These are phyloP conservation scores for Malurus alboscapulatus DNA, from an alignment of 2,113 vertebrate species.

Conservation along the genomic window DNA sequence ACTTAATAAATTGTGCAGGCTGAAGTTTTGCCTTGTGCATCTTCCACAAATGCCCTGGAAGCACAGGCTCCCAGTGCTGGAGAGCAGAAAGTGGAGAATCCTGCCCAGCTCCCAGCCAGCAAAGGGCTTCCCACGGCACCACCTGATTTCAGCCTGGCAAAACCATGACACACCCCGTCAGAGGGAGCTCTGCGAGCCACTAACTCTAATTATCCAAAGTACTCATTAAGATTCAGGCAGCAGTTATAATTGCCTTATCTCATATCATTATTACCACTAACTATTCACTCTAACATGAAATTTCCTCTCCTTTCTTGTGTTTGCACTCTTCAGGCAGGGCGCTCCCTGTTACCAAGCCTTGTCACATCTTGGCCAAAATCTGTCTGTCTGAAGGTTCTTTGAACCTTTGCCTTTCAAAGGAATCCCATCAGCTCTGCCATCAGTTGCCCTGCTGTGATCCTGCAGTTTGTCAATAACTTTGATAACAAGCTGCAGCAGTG, in stretches of 20 bases:
- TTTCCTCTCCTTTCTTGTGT: not conserved
- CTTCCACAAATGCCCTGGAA: rapidly evolving
- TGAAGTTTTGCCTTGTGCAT: not conserved
- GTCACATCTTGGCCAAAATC: not conserved
- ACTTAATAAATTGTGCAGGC: not conserved
- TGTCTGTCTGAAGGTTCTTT: not conserved
- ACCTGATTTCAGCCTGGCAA: not conserved
- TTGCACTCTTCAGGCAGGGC: not conserved
- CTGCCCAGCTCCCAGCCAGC: not conserved
- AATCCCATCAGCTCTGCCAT: conserved; percentile 6
- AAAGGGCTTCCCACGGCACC: not conserved
- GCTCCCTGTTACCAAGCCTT: not conserved
- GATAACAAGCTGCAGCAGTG: not conserved
- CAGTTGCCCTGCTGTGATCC: not conserved
- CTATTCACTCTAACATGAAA: not conserved
- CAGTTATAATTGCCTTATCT: not conserved
- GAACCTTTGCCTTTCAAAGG: conserved; percentile 9
- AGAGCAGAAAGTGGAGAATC: not conserved
- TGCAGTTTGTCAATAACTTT: conserved; percentile 29
- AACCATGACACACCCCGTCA: not conserved
- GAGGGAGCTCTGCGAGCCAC: not conserved
- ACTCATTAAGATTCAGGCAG: not conserved
- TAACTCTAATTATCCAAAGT: not conserved
- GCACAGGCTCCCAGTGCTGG: rapidly evolving
- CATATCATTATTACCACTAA: not conserved